Percentiles rank a stretch among this genome's conserved stretches.
These are phyloP conservation scores for Andricus curvator DNA, from an alignment of 2,888 invertebrate species.

Conservation along the genomic window DNA sequence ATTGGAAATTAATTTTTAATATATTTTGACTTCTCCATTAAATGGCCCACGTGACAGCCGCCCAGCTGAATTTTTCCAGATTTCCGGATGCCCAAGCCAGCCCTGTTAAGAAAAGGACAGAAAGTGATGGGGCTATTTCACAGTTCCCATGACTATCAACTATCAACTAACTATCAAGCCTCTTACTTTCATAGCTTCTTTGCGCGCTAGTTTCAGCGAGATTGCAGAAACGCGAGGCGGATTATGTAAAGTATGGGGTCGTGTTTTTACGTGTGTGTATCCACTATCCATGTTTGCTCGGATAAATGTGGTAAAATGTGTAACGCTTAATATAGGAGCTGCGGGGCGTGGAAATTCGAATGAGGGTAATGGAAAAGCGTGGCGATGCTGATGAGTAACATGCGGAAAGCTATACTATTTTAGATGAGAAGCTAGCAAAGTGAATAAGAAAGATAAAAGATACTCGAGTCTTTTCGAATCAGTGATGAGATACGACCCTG, in stretches of 20 bases:
- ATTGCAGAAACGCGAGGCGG: conserved; percentile 30
- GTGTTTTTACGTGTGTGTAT: conserved; percentile 23
- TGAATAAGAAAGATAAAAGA: not conserved
- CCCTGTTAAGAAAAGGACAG: not conserved
- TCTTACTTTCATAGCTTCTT: conserved; percentile 38
- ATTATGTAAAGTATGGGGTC: conserved; percentile 39
- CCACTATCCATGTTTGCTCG: conserved; percentile 2
- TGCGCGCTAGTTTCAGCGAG: not conserved
- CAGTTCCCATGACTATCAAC: conserved; percentile 6
- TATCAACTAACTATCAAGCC: conserved; percentile 5
- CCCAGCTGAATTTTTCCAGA: no score
- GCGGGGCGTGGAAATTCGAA: conserved; percentile 61
- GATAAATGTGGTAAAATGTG: conserved; percentile 25
- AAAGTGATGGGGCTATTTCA: conserved; percentile 15
- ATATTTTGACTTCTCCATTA: no score
- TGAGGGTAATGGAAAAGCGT: conserved; percentile 67
- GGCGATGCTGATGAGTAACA: conserved; percentile 58
- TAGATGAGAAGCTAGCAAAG: not conserved
- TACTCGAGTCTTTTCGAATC: conserved; percentile 5
- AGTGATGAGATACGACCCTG: conserved; percentile 55
- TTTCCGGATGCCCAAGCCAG: no score
- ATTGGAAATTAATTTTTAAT: no score
- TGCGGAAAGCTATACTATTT: not conserved
- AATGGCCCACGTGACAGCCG: no score
- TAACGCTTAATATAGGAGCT: conserved; percentile 27